These are phyloP conservation scores for Leptopilina myrica DNA, from an alignment of 2,888 invertebrate genomes.

Conservation along the genomic window DNA sequence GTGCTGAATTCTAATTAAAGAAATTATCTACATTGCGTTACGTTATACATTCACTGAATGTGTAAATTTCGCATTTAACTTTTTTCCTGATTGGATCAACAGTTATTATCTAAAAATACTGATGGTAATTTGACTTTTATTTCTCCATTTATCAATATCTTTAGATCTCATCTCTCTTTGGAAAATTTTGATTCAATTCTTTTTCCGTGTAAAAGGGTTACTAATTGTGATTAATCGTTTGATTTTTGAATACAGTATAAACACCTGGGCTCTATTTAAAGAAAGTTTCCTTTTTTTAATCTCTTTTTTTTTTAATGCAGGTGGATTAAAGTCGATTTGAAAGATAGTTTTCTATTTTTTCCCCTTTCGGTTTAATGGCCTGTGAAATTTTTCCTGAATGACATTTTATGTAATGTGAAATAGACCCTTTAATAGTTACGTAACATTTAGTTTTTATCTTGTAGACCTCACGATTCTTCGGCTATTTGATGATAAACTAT, in stretches of 20 bases:
- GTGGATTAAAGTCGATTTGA: no score
- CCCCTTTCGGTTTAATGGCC: neutral
- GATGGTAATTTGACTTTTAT: slow-evolving; percentile 20
- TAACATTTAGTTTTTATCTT: neutral
- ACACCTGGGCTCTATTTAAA: neutral
- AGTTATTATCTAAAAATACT: neutral
- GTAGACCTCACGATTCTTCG: neutral
- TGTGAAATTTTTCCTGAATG: slow-evolving; percentile 1
- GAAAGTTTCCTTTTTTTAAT: neutral
- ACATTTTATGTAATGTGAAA: neutral
- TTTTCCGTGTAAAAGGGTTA: neutral
- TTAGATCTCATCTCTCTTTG: neutral
- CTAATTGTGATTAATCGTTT: slow-evolving; percentile 24
- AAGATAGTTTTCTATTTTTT: no score
- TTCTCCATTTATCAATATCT: neutral
- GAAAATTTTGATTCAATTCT: neutral
- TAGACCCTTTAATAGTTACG: neutral
- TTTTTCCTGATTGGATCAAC: neutral
- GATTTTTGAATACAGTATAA: neutral
- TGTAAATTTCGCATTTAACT: no score
- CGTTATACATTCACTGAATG: no score
- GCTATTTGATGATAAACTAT: neutral
- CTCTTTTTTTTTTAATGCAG: no score
- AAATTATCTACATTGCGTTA: neutral
- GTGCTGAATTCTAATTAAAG: slow-evolving; percentile 16